Evolutionary conservation across 2,113 vertebrate genomes (phyloP), one percentile per base, ranked within the genome.

Genomic region (Uropsilus gracilis): DNA sequence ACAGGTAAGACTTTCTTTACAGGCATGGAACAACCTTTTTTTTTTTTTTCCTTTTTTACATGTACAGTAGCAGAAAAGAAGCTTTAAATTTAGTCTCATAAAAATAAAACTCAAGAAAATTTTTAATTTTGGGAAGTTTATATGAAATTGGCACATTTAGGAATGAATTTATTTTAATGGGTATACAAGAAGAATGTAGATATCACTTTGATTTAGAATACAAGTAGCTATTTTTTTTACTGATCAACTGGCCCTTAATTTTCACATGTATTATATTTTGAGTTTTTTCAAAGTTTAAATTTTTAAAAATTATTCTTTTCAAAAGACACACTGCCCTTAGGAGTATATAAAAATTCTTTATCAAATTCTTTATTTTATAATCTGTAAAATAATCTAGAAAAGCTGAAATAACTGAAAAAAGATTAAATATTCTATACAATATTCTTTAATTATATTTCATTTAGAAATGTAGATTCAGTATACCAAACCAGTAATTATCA

Each of bases 1-100:
- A 96, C 98, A 99, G 99, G 99, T 99, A 98, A 97, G 83, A 71
- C 59, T 85, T 96, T 96, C 30, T 14, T 0, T 26, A 46, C 37
- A 80, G 71, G 3, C 55, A 13, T 55, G 1, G 16, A 18, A 55
- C 18, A 78, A 28, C 11, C n/a, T n/a, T n/a, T n/a, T 8, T 34
- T 13, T 11, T 20, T 34, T 48, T 61, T 61, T 30, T 12, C 34
- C 30, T 39, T 30, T 72, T 82, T 57, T 30, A 88, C 8, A 10
- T 13, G 24, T 8, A 50, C 2, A 42, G 57, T 82, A 63, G 20
- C 22, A 77, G 77, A 37, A 90, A 68, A 69, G 50, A 86, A 37
- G 22, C 46, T 61, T 84, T 13, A 20, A 55, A 6, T 77, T 88
- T 92, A 57, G 64, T 89, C 39, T 94, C 32, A 61, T 77, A 76